These are phyloP conservation scores for Pseudorectes ferrugineus DNA, from an alignment of 2,113 vertebrate genomes.

Conservation along the genomic window DNA sequence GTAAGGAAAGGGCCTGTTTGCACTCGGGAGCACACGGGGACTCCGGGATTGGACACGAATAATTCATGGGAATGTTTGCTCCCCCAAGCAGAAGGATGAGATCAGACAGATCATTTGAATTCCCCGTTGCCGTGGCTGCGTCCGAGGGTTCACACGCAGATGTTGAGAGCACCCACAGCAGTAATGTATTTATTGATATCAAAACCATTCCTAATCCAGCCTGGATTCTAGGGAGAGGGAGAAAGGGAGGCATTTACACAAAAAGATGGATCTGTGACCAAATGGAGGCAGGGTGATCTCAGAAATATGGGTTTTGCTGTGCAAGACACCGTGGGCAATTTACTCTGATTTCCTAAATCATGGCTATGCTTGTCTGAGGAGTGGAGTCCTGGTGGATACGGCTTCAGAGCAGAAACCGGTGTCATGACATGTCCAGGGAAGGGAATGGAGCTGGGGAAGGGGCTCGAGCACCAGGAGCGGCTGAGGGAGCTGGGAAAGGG, in stretches of 20 bases:
- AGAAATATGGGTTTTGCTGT: fast-evolving
- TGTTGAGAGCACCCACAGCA: neutral
- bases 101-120: neutral
- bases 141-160: neutral
- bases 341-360: neutral
- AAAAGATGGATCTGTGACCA: neutral
- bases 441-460: neutral
- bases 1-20: neutral
- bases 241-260: neutral
- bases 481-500: neutral
- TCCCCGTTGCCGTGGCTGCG: neutral
- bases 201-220: neutral
- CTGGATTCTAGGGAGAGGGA: neutral
- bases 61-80: neutral
- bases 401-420: neutral
- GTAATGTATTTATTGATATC: neutral
- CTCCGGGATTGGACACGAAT: neutral
- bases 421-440: neutral
- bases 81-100: neutral
- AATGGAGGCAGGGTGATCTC: neutral
- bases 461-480: fast-evolving
- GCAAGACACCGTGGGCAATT: neutral
- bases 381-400: neutral
- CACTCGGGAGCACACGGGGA: fast-evolving
- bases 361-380: neutral